Conservation (phyloP, 2,113 vertebrate species). For the Protobothrops flavoviridis region DNA sequence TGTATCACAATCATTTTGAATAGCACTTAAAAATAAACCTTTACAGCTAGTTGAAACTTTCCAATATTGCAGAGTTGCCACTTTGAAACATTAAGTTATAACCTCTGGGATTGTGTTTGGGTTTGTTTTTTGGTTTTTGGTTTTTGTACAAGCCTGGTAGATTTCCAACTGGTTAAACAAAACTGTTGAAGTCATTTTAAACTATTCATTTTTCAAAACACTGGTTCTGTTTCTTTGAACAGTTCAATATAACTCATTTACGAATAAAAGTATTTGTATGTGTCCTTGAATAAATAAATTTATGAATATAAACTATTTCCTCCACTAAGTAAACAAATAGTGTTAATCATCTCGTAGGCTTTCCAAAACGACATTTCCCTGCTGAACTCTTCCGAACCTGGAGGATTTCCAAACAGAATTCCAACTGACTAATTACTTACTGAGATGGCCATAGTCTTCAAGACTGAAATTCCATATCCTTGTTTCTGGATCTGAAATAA, state of each 20-base stretch:
- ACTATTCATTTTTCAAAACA: neutral
- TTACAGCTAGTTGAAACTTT: conserved; percentile 10
- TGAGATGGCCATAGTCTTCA: conserved; percentile 79
- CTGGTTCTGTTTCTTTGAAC: neutral
- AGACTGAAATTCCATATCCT: conserved; percentile 93
- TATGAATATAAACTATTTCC: neutral
- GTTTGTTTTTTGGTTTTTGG: too few relatives aligned
- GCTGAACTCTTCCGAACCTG: neutral
- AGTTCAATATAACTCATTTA: neutral
- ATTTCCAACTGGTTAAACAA: neutral
- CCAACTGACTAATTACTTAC: conserved; percentile 71
- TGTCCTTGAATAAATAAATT: neutral
- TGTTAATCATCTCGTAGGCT: neutral
- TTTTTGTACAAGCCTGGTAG: neutral
- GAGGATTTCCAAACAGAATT: neutral
- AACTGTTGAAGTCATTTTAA: neutral
- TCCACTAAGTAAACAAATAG: neutral
- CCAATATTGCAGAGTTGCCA: neutral
- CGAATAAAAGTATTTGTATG: neutral
- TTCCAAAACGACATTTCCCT: neutral
- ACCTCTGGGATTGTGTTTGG: neutral
- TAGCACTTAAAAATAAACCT: neutral
- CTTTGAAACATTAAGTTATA: neutral
- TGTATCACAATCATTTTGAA: neutral
- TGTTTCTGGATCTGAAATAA: conserved; percentile 79